phyloP scores from a whole-genome alignment of 1,140 invertebrate species.

The Cheumatopsyche charites region DNA sequence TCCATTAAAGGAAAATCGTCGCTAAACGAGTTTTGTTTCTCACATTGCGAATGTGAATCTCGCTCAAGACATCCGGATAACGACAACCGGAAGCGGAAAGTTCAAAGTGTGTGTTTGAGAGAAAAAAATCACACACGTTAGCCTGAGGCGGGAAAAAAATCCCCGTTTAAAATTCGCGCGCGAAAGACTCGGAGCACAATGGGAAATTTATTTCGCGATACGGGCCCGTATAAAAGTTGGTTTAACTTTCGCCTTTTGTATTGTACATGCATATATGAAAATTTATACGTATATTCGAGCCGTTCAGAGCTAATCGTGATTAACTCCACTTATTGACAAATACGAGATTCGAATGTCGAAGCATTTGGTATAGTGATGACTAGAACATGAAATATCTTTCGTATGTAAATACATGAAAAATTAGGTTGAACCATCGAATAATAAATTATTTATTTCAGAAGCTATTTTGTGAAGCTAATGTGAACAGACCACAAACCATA shows the following conservation, averaged over 20 bases:
- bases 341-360: no score
- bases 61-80: background rate
- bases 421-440: no score
- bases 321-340: no score
- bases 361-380: no score
- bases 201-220: slow-evolving; percentile 13
- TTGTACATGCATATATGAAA: background rate
- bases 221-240: background rate
- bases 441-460: no score
- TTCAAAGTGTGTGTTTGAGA: background rate
- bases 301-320: no score
- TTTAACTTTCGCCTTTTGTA: slow-evolving; percentile 9
- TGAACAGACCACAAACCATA: no score
- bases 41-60: background rate
- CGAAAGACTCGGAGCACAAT: slow-evolving; percentile 1
- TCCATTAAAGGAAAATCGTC: no score
- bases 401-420: no score
- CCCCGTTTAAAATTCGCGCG: background rate
- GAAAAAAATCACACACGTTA: background rate
- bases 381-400: no score
- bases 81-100: background rate
- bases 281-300: slow-evolving; percentile 15
- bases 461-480: no score
- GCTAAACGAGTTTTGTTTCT: slow-evolving; percentile 17
- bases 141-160: no score